Evolutionary conservation across 2,797 vertebrate species (phyloP), one percentile per base, ranked within the genome.

Genomic region (Microctenopoma stevenorrisi): DNA sequence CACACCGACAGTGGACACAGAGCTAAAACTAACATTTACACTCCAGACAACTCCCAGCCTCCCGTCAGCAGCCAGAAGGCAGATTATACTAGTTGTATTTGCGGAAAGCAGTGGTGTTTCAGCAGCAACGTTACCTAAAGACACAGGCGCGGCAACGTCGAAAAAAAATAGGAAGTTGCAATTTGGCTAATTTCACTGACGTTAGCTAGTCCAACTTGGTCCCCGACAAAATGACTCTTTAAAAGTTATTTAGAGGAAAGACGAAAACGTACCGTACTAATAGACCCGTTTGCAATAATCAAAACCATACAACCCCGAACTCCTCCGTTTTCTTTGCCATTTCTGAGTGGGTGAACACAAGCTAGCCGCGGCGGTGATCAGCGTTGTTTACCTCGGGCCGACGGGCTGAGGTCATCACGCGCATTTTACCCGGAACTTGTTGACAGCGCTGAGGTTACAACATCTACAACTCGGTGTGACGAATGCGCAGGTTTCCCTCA

Each of bases 371-470:
- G n/a, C 25, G 0, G 55, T 9, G 1, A n/a, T 6, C 74, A 47
- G 15, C 37, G 63, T 83, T 91, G 89, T 91, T 93, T 89, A 91
- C 79, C 69, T 76, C 58, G 48, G 54, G 57, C 83, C 64, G 57
- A 88, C 53, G 64, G 26, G 8, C 57, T 81, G 82, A 86, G 28
- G 83, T 91, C 86, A 87, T 67, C 82, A 28, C 2, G 16, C 67
- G 42, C 1, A 1, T 14, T 11, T 81, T 14, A 88, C 89, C 87
- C 91, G 90, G 90, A 92, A 89, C 11, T 76, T 28, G 61, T 78
- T 76, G 15, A 71, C 47, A 58, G 42, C 14, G 55, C 28, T 2
- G n/a, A 49, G n/a, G 16, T 57, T n/a, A 10, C 9, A 7, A 2
- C 1, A 37, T 14, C 54, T 56, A 38, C 40, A 63, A 18, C 44